A percentile compares a stretch with the other conserved stretches of the same genome.
Conservation (phyloP, 2,888 invertebrate species). For the Stenodera caucasica region DNA sequence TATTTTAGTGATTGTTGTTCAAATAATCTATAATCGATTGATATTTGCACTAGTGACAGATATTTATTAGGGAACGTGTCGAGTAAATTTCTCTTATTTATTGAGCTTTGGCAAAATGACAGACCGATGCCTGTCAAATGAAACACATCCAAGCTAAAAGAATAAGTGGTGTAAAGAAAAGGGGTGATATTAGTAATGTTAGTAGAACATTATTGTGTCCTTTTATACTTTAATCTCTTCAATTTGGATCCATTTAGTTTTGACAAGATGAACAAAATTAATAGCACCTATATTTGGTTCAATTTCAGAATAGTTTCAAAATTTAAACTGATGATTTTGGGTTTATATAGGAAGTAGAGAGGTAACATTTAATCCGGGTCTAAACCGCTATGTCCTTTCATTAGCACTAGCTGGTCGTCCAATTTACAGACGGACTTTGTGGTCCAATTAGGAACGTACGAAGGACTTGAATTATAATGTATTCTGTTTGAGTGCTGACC, state of each 20-base stretch:
- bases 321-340: not conserved
- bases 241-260: not conserved
- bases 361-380: conserved; percentile 8
- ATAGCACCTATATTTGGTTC: too few species aligned
- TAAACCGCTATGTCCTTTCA: conserved; percentile 25
- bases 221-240: too few species aligned
- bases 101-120: conserved; percentile 38
- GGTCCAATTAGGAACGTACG: conserved; percentile 35
- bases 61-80: conserved; percentile 43
- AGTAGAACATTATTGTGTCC: not conserved
- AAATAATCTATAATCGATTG: conserved; percentile 13
- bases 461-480: conserved; percentile 36
- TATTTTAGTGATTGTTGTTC: conserved; percentile 11
- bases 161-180: not conserved
- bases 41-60: conserved; percentile 37
- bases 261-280: too few species aligned
- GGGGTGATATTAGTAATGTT: not conserved
- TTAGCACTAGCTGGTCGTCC: conserved; percentile 29
- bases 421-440: conserved; percentile 34
- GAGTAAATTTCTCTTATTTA: conserved; percentile 46
- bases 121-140: conserved; percentile 28
- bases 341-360: not conserved
- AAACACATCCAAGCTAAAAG: conserved; percentile 12
- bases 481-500: conserved; percentile 31
- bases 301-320: not conserved